Percentiles rank a stretch among this genome's conserved stretches.
phyloP scores from a whole-genome alignment of 2,113 vertebrate species.

The Sula dactylatra region DNA sequence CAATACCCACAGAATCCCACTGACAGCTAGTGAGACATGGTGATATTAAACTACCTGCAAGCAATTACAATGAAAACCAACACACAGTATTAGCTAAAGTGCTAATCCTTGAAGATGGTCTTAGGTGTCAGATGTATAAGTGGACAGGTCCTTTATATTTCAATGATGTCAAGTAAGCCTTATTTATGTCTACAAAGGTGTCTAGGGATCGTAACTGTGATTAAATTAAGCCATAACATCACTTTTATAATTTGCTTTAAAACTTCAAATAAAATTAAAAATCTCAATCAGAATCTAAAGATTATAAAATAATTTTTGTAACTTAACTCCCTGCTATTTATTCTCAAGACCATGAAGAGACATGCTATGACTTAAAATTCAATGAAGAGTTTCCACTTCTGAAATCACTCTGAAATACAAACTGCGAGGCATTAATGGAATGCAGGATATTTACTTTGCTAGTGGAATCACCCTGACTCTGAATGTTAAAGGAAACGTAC shows the following conservation, averaged over 20 bases:
- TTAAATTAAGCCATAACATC: background rate
- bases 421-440: background rate
- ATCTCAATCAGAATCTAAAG: background rate
- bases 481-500: background rate
- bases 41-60: background rate
- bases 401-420: background rate
- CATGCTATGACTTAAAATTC: background rate
- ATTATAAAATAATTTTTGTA: background rate
- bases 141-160: background rate
- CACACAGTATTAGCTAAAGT: background rate
- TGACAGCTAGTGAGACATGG: background rate
- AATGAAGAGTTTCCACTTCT: background rate
- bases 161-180: background rate
- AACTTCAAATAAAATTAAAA: background rate
- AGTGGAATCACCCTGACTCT: background rate
- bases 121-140: background rate
- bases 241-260: background rate
- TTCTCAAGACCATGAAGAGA: background rate
- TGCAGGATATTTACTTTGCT: background rate
- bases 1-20: background rate
- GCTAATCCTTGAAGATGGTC: background rate
- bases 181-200: background rate
- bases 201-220: background rate
- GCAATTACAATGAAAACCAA: background rate
- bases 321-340: background rate